Percentiles rank a stretch among this genome's conserved stretches.
These are phyloP conservation scores for Haliclona indistincta DNA, from an alignment of 37 sponge, comb jelly and placozoan species.

Conservation along the genomic window DNA sequence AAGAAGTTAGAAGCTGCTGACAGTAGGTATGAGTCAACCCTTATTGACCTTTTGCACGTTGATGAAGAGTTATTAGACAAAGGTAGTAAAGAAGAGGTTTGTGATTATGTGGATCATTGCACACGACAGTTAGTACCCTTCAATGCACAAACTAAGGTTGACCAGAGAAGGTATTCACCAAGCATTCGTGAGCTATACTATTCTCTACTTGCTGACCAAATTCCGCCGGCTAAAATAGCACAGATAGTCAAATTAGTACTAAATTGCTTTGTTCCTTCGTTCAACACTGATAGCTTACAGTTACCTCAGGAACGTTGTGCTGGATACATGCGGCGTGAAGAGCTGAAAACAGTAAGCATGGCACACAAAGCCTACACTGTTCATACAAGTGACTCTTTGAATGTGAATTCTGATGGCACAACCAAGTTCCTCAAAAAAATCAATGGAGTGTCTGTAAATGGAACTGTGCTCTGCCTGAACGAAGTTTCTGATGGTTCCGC, in stretches of 20 bases:
- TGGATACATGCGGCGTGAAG: slow-evolving; percentile 13
- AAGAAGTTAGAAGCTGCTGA: no score
- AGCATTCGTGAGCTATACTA: slow-evolving; percentile 29
- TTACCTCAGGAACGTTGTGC: slow-evolving; percentile 29
- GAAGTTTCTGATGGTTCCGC: slow-evolving; percentile 21
- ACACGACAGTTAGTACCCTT: no score
- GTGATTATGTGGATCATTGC: no score
- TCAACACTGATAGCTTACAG: background rate
- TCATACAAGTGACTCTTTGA: background rate
- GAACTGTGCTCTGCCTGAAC: background rate
- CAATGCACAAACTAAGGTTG: background rate
- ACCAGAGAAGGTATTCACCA: background rate
- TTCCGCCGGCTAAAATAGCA: slow-evolving; percentile 9
- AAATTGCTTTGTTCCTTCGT: slow-evolving; percentile 12
- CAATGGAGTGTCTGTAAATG: slow-evolving; percentile 7
- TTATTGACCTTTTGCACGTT: no score
- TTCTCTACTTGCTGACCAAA: slow-evolving; percentile 7
- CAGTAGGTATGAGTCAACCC: no score
- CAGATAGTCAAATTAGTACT: background rate
- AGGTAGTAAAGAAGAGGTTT: no score
- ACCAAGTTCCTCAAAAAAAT: slow-evolving; percentile 19
- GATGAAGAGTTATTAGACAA: no score
- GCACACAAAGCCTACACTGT: slow-evolving; percentile 13
- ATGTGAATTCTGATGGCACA: slow-evolving; percentile 29
- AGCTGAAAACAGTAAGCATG: slow-evolving; percentile 23